phyloP scores from a whole-genome alignment of 1,140 invertebrate species.

The Drosophila pachea region DNA sequence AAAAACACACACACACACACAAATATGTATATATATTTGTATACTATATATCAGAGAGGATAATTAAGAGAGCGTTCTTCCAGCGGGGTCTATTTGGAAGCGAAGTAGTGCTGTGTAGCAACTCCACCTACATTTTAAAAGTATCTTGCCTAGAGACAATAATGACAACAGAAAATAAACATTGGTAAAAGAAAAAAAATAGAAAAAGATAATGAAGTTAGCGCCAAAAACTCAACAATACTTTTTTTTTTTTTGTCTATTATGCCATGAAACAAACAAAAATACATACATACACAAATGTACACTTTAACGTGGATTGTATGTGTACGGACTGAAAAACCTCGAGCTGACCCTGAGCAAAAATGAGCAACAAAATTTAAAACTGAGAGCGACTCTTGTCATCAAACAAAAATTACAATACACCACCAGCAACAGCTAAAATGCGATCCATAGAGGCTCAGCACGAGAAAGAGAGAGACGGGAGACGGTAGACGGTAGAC shows the following conservation, averaged over 20 bases:
- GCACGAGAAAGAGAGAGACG: constrained; percentile 14
- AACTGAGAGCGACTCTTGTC: constrained; percentile 37
- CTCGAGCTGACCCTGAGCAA: constrained; percentile 70
- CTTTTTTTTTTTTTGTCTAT: constrained; percentile 27
- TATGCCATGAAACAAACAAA: constrained; percentile 48
- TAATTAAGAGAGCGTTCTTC: constrained; percentile 30
- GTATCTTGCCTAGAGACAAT: constrained; percentile 30
- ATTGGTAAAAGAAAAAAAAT: constrained; percentile 29
- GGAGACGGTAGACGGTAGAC: too few species aligned
- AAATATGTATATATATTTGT: background rate
- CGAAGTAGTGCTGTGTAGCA: constrained; percentile 28
- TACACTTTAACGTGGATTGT: background rate
- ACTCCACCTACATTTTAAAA: constrained; percentile 39
- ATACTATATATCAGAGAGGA: background rate
- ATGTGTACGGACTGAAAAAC: constrained; percentile 50
- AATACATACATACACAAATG: constrained; percentile 2
- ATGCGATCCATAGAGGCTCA: constrained; percentile 12
- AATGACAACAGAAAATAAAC: constrained; percentile 32
- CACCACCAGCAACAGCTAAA: constrained; percentile 13
- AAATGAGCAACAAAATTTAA: constrained; percentile 47
- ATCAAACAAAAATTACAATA: constrained; percentile 49
- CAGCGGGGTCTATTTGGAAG: constrained; percentile 19
- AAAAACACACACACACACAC: too few species aligned
- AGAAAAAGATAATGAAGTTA: constrained; percentile 38
- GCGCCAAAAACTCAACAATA: constrained; percentile 28